phyloP scores from a whole-genome alignment of 2,888 invertebrate species.

The Pherbina coryleti region DNA sequence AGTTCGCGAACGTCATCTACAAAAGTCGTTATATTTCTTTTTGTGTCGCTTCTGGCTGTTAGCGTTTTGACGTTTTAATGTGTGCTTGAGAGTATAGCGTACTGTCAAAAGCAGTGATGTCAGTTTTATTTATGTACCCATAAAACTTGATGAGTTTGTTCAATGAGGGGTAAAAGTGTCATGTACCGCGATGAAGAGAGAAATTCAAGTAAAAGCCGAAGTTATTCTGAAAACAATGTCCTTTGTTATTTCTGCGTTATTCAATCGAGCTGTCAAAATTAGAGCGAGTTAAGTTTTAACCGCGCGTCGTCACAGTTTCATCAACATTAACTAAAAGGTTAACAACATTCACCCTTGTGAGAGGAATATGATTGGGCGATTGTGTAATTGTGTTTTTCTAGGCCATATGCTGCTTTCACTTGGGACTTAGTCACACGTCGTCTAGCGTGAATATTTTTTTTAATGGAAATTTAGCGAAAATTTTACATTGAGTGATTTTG shows the following conservation, averaged over 20 bases:
- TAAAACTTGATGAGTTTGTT: background rate
- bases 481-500: background rate
- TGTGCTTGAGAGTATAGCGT: background rate
- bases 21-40: background rate
- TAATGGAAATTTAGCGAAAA: background rate
- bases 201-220: background rate
- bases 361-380: too few species aligned
- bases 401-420: slow-evolving; percentile 28
- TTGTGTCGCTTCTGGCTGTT: background rate
- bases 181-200: background rate
- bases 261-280: slow-evolving; percentile 24
- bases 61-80: slow-evolving; percentile 3
- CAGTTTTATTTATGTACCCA: background rate
- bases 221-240: background rate
- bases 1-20: background rate
- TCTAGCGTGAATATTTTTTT: background rate
- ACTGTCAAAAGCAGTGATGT: slow-evolving; percentile 6
- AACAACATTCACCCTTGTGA: background rate
- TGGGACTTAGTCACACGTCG: slow-evolving; percentile 18
- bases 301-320: background rate
- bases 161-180: background rate
- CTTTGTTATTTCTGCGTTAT: background rate
- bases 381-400: background rate
- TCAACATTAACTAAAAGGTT: background rate
- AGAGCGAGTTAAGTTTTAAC: slow-evolving; percentile 5